A percentile compares a stretch with the other conserved stretches of the same genome.
Conservation (phyloP, 23 tunicate genomes). For the Halocynthia roretzi region DNA sequence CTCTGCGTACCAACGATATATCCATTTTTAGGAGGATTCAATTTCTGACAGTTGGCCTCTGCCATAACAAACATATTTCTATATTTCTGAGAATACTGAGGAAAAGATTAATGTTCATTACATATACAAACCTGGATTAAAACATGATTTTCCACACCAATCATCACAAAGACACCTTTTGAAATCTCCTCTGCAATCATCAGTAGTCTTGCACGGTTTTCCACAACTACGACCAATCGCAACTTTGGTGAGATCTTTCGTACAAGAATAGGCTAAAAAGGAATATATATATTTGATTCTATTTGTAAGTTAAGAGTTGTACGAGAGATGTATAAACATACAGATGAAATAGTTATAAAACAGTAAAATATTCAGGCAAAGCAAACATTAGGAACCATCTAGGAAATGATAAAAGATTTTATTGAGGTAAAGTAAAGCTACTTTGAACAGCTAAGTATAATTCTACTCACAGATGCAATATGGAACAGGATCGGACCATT, state of each 20-base stretch:
- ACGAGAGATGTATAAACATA: background rate
- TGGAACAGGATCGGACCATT: slow-evolving; percentile 22
- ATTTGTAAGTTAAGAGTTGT: background rate
- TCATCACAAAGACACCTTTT: slow-evolving; percentile 18
- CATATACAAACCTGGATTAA: slow-evolving; percentile 12
- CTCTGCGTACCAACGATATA: background rate
- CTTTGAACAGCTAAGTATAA: background rate
- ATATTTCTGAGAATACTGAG: background rate
- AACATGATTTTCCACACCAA: slow-evolving; percentile 30
- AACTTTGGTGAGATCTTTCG: background rate
- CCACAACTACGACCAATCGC: slow-evolving; percentile 9
- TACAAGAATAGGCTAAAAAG: slow-evolving; percentile 13
- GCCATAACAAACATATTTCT: background rate
- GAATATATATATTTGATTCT: background rate
- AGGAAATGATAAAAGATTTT: no score
- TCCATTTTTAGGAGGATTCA: slow-evolving; percentile 7
- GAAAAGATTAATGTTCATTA: background rate
- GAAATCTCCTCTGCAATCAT: slow-evolving; percentile 18
- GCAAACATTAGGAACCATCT: background rate
- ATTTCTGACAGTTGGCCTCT: slow-evolving; percentile 12
- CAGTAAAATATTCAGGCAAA: background rate
- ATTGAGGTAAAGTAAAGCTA: no score
- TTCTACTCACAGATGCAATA: slow-evolving; percentile 10
- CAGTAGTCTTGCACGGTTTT: slow-evolving; percentile 1
- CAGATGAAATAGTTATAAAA: background rate